These are phyloP conservation scores for Catharus bicknelli DNA, from an alignment of 2,113 vertebrate species.

Conservation along the genomic window DNA sequence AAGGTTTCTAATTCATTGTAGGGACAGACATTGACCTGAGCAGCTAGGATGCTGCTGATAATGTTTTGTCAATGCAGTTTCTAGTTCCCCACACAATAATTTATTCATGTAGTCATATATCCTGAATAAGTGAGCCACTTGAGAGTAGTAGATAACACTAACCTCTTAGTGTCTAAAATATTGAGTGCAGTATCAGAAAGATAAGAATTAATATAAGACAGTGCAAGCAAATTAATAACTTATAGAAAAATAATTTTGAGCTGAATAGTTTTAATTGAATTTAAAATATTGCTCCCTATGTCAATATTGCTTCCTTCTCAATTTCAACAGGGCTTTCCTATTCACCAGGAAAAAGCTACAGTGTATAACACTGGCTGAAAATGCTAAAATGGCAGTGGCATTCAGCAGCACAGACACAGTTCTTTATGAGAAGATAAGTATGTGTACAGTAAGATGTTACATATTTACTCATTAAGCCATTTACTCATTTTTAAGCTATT, in stretches of 20 bases:
- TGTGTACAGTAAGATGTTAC: neutral
- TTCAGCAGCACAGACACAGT: neutral
- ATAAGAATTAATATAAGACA: neutral
- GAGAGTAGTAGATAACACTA: neutral
- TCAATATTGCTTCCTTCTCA: neutral
- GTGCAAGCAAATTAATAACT: neutral
- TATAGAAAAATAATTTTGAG: neutral
- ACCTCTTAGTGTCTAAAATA: neutral
- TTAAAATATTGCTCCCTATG: neutral
- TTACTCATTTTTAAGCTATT: no score
- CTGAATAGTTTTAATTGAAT: neutral
- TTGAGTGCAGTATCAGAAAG: neutral
- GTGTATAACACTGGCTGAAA: constrained; percentile 63
- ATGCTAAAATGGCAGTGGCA: neutral
- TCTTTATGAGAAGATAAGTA: constrained; percentile 64
- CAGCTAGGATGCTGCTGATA: neutral
- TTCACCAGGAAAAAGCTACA: constrained; percentile 49
- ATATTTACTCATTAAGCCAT: neutral
- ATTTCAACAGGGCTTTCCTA: constrained; percentile 59
- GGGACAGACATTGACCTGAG: neutral
- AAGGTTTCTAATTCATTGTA: neutral
- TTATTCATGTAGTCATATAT: neutral
- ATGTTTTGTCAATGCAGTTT: neutral
- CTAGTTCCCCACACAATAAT: neutral
- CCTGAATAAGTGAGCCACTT: neutral